Base-by-base conservation (phyloP, 1,140 invertebrate species). In the Gerris buenoi region DNA sequence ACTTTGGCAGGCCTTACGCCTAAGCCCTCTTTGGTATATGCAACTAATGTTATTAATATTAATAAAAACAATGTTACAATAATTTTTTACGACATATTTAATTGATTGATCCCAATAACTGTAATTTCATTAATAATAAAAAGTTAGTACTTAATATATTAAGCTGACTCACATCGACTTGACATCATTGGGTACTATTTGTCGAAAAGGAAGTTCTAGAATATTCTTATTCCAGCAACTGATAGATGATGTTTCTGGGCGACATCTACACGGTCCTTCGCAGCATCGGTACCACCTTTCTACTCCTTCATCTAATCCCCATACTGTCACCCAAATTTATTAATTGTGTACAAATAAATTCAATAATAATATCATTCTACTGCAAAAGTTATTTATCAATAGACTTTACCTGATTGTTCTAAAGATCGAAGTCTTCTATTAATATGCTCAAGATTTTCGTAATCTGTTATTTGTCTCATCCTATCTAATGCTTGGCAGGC, bases 211-310 rank as follows among this genome's bases (percentile, higher is more conserved):
- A 14, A 90, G 78, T 22, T 82, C 78, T 1, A 80, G 76, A 0
- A 90, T 73, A 15, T 83, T 81, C 2, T 83, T 79, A 68, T 85
- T 83, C 87, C 87, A 90, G 72, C 88, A 90, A 67, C 82, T 88
- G 25, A 90, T 75, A 1, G 83, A 81, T 67, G 81, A 83, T 0
- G 83, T 81, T 73, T 86, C 81, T 25, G 82, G 77, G 72, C 83
- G 77, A 74, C 88, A 87, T 72, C 84, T 83, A 70, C 88, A 90
- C 2, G 83, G 81, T 0, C 85, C 85, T 66, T 84, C 83, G 0
- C 82, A 79, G 74, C 88, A 90, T 27, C 84, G 79, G n/a, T 84
- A 81, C 88, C 88, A 90, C 60, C 79, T 84, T 18, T 83, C 80
- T 68, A 82, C 78, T 58, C 78, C 75, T 69, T 79, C 76, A 63